phyloP scores from a whole-genome alignment of 2,113 vertebrate species.

The Dendrocopos noguchii region DNA sequence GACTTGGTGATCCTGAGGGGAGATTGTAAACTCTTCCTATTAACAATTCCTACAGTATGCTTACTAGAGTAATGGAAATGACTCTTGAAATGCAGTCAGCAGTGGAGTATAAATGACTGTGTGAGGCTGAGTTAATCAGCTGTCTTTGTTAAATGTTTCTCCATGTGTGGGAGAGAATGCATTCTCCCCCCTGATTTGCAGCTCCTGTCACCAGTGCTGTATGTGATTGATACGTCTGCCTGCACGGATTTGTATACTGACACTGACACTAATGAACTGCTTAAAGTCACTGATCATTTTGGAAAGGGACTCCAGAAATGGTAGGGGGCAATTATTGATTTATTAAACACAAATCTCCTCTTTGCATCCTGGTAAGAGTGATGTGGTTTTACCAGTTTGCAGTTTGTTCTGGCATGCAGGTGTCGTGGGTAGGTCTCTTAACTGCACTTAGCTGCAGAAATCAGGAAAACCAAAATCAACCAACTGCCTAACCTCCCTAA shows the following conservation, averaged over 20 bases:
- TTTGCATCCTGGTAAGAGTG: neutral
- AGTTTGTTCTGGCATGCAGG: neutral
- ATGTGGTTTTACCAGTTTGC: neutral
- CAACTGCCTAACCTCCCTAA: neutral
- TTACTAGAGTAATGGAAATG: conserved; percentile 63
- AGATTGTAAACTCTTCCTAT: conserved; percentile 30
- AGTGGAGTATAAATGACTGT: conserved; percentile 36
- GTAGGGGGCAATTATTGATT: neutral
- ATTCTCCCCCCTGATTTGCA: conserved; percentile 63
- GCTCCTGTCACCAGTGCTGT: conserved; percentile 56
- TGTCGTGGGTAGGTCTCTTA: neutral
- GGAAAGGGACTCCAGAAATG: conserved; percentile 12
- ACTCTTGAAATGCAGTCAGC: conserved; percentile 45
- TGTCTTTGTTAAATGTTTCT: conserved; percentile 72
- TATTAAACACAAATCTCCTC: neutral
- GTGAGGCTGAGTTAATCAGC: conserved; percentile 69
- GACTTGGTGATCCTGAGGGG: neutral
- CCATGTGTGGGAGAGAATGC: conserved; percentile 60
- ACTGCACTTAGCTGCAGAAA: neutral
- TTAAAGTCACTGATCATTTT: conserved; percentile 60
- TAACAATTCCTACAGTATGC: conserved; percentile 32
- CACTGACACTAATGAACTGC: conserved; percentile 67
- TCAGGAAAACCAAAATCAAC: neutral
- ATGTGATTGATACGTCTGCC: conserved; percentile 66
- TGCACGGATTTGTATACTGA: conserved; percentile 61